A percentile compares a stretch with the other conserved stretches of the same genome.
Conservation (phyloP, 2,113 vertebrate genomes). For the Lampris incognitus region DNA sequence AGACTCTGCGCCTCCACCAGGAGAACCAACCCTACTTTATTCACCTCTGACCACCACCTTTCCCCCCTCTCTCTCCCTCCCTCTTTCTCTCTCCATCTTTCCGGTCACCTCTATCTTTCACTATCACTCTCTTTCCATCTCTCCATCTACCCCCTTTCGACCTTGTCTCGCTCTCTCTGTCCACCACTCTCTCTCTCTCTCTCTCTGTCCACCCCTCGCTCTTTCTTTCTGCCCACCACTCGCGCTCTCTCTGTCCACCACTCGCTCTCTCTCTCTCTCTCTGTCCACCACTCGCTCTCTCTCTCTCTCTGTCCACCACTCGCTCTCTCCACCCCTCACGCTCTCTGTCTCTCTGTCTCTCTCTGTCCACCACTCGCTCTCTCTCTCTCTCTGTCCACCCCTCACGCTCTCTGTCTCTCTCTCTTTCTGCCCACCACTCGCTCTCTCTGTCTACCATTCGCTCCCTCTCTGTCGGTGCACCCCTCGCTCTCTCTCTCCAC, state of each 20-base stretch:
- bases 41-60: slow-evolving; percentile 9
- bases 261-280: slow-evolving; percentile 11
- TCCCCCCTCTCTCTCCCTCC: slow-evolving; percentile 36
- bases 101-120: too few relatives aligned
- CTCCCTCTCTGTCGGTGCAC: too few relatives aligned
- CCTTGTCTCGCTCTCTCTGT: too few relatives aligned
- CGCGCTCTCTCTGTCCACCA: slow-evolving; percentile 28
- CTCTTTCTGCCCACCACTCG: too few relatives aligned
- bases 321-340: too few relatives aligned
- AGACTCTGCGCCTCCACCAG: slow-evolving; percentile 8
- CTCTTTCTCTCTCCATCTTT: background rate
- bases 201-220: background rate
- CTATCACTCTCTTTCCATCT: too few relatives aligned
- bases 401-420: slow-evolving; percentile 8
- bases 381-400: slow-evolving; percentile 12
- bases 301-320: slow-evolving; percentile 9
- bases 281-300: slow-evolving; percentile 26
- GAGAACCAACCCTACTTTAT: background rate
- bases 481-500: slow-evolving; percentile 15
- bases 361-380: too few relatives aligned
- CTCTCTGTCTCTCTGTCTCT: too few relatives aligned
- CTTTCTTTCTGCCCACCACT: slow-evolving; percentile 18
- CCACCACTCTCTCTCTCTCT: too few relatives aligned
- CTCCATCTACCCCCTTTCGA: too few relatives aligned
- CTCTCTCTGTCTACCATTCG: too few relatives aligned